These are phyloP conservation scores for Cyanoliseus patagonus DNA, from an alignment of 2,113 vertebrate genomes.

Conservation along the genomic window DNA sequence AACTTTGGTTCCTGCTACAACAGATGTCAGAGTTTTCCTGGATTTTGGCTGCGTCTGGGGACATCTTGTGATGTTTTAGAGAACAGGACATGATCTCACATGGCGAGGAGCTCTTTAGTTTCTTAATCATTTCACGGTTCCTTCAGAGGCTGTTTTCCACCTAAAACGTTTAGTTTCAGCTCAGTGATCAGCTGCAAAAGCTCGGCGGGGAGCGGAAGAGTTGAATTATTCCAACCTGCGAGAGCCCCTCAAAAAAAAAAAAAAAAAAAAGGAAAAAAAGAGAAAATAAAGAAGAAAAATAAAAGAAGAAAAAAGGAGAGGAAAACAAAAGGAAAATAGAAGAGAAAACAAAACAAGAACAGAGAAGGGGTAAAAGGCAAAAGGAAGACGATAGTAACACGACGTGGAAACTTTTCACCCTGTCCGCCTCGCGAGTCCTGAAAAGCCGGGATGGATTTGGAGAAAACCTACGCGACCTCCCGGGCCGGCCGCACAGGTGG, in stretches of 20 bases:
- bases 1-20: constrained; percentile 67
- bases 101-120: constrained; percentile 92
- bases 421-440: constrained; percentile 67
- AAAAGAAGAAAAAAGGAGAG: not conserved
- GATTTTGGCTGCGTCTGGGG: constrained; percentile 81
- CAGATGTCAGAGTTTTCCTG: constrained; percentile 78
- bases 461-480: constrained; percentile 83
- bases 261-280: fast-evolving
- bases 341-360: not conserved
- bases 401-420: constrained; percentile 71
- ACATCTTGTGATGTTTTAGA: constrained; percentile 81
- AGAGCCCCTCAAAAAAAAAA: constrained; percentile 74
- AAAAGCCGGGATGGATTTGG: constrained; percentile 86
- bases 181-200: constrained; percentile 97
- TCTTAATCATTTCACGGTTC: constrained; percentile 99
- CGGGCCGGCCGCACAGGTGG: constrained; percentile 92
- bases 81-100: constrained; percentile 93
- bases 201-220: constrained; percentile 97
- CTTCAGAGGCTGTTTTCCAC: constrained; percentile 96
- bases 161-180: constrained; percentile 99
- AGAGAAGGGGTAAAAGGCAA: not conserved
- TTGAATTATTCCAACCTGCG: constrained; percentile 95
- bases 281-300: not conserved
- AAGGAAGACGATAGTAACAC: not conserved
- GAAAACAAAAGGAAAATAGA: not conserved